These are phyloP conservation scores for Parazoanthus atlanticus DNA, from an alignment of 92 coral and sea anemone species.

Conservation along the genomic window DNA sequence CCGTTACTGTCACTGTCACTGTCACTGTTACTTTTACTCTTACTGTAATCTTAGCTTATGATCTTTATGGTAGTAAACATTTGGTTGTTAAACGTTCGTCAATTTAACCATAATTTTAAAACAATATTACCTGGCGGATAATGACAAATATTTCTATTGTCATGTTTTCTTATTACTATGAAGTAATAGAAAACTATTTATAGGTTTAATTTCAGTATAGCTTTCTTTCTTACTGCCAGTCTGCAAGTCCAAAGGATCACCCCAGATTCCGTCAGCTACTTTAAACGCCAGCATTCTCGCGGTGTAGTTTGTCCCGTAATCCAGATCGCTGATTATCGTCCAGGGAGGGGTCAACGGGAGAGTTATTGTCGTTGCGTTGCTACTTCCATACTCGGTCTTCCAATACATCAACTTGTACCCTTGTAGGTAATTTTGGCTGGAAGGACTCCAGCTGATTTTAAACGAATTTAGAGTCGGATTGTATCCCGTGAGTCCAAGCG, in stretches of 20 bases:
- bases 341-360: conserved; percentile 11
- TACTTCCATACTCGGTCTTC: neutral
- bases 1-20: no score
- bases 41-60: no score
- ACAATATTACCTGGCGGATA: no score
- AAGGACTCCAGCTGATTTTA: conserved; percentile 6
- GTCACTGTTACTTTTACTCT: no score
- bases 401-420: conserved; percentile 13
- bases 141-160: no score
- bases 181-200: no score
- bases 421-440: neutral
- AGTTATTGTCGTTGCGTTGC: neutral
- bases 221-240: conserved; percentile 1
- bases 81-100: no score
- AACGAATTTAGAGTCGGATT: neutral
- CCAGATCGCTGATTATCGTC: neutral
- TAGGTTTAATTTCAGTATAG: no score
- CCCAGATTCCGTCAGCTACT: conserved; percentile 2
- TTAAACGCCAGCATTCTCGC: conserved; percentile 16
- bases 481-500: neutral
- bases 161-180: no score
- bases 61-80: no score
- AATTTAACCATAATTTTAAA: no score
- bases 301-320: neutral
- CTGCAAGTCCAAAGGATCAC: neutral